Evolutionary conservation across 2,113 vertebrate species (phyloP), one percentile per base, ranked within the genome.

Genomic region (Myrmecophaga tridactyla): DNA sequence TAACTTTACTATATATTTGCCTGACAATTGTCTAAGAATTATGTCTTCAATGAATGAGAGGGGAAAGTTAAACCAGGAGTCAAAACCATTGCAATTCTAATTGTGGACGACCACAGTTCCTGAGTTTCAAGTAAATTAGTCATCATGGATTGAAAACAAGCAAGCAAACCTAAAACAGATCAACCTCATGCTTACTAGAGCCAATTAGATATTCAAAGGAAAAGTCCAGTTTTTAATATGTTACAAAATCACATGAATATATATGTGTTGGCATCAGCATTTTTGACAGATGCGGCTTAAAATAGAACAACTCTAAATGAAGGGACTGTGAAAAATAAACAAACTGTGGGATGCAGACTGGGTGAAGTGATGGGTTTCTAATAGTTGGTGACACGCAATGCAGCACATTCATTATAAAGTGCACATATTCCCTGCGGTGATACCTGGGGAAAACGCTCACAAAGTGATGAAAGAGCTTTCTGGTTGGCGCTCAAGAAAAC

Each of bases 221-320:
- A 80, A 83, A 90, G 3, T 27, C 65, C 60, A 51, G 43, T 70
- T 69, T 90, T 92, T 70, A 76, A 89, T 93, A 73, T 31, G 31
- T 70, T 92, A 76, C 12, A 48, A 69, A 96, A 91, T 76, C 90
- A 83, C 65, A 84, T 12, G 60, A 87, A 83, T 82, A 67, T 56
- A 7, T 83, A 69, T 73, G 75, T 91, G 36, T 91, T 89, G 75
- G 58, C 60, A 80, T 80, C 60, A 86, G 73, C 69, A 86, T 31
- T 83, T 94, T 90, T 90, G 94, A 90, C 51, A 97, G 95, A 82
- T 75, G 10, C 14, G 18, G 25, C 27, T 96, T 96, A 90, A 93
- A 93, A 90, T 93, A 84, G n/a, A 92, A 67, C 10, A 48, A 12
- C 25, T 53, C n/a, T 23, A 83, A 90, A n/a, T 12, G 70, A 83